Base-by-base conservation (phyloP, 2,797 vertebrate species). In the Scleropages formosus region DNA sequence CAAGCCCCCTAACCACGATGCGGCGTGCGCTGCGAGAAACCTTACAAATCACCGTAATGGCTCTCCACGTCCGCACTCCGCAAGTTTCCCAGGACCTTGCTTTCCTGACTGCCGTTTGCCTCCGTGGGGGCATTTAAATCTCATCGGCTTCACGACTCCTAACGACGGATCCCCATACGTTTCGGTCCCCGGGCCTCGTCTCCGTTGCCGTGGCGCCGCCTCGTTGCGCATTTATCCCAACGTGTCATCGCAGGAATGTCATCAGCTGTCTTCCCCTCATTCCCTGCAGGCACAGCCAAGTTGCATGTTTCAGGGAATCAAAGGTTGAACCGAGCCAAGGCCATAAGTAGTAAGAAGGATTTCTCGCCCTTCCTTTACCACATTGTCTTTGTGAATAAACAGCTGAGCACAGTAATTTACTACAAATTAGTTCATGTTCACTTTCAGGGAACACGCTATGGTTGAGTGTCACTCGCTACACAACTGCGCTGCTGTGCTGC, bases 141-240 rank as follows among this genome's bases (percentile, higher is more conserved):
- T 39, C 31, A 39, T 39, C 31, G 39, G 31, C 31, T 2, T 39
- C 31, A 39, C 31, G 69, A 20, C 26, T 67, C 60, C 70, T 77
- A 75, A 63, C 70, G 72, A 75, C 73, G n/a, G 78, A 80, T 72
- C 77, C 58, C 73, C 75, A 78, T 75, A 47, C 70, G 68, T 63
- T 67, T 79, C 61, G 53, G 18, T 56, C 18, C 56, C n/a, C 18
- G 49, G 67, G 44, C 65, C 58, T 68, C 74, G 75, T 79, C 46
- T 63, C 47, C 76, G 73, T 73, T 70, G 58, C 11, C 13, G 20
- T 56, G 74, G 74, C 79, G 31, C 47, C 75, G 75, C 56, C 22
- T 58, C 44, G 31, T 70, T 26, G 39, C 75, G 26, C 39, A 31
- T 68, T n/a, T n/a, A n/a, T n/a, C n/a, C 20, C 53, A 66, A 11